Conservation (phyloP, 2,888 invertebrate genomes). For the Aspidapion aeneum region DNA sequence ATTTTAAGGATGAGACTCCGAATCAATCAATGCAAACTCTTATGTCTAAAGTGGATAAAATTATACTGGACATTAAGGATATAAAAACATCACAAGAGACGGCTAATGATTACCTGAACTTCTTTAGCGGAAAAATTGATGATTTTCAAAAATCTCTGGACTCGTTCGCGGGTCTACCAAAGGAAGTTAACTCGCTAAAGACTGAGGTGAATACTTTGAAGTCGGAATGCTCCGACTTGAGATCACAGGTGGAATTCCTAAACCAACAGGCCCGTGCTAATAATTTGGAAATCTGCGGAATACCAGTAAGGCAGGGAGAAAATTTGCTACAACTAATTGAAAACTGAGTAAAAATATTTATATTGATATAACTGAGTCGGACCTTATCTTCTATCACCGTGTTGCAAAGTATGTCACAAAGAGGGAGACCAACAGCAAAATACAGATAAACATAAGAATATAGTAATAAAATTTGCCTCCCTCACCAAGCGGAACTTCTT, state of each 20-base stretch:
- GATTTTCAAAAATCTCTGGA: constrained; percentile 1
- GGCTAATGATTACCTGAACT: not conserved
- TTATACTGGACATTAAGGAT: not conserved
- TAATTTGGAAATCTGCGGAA: constrained; percentile 1
- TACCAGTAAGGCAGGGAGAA: not conserved
- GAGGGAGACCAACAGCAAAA: too few relatives aligned
- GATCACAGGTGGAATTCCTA: not conserved
- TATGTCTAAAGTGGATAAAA: not conserved
- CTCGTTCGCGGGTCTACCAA: not conserved
- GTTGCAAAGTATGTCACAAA: not conserved
- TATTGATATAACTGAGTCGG: not conserved
- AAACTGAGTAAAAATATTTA: not conserved
- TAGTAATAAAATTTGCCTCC: not conserved
- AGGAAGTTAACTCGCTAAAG: not conserved
- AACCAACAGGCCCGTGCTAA: not conserved
- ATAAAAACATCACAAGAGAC: not conserved
- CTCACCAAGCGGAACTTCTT: not conserved
- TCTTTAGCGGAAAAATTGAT: constrained; percentile 3
- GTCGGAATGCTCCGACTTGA: not conserved
- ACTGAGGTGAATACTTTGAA: not conserved
- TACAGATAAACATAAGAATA: not conserved
- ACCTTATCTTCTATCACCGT: not conserved
- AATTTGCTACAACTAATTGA: not conserved
- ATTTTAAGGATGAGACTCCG: not conserved
- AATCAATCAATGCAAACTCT: not conserved